Evolutionary conservation across 1,140 invertebrate genomes (phyloP).

Genomic region (Nasonia longicornis): DNA sequence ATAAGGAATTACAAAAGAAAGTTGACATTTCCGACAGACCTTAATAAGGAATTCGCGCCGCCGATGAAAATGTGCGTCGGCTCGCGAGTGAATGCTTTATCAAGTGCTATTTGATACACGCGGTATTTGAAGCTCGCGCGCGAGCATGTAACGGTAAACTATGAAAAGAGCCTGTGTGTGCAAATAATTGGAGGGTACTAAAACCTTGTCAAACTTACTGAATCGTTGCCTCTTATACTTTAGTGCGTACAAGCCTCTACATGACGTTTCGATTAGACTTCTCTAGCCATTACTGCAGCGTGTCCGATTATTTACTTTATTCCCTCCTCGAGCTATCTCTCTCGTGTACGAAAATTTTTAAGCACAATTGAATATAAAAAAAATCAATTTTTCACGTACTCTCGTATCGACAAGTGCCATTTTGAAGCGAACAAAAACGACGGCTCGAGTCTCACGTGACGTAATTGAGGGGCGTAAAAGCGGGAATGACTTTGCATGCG

Average conservation of each 20-base stretch:
- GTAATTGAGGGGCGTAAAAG: slow-evolving; percentile 23
- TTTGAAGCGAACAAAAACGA: too few relatives aligned
- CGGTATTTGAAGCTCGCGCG: too few relatives aligned
- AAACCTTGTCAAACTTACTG: slow-evolving; percentile 1
- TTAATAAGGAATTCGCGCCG: neutral
- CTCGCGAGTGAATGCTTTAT: neutral
- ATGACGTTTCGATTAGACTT: neutral
- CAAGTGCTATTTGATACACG: neutral
- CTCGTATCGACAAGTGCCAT: too few relatives aligned
- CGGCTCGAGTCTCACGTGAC: neutral
- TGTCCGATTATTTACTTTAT: too few relatives aligned
- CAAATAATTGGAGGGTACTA: neutral
- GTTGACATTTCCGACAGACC: neutral
- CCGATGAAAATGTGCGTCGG: neutral
- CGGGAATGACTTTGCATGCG: slow-evolving; percentile 12
- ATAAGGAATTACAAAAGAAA: slow-evolving; percentile 2
- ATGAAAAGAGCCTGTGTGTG: neutral
- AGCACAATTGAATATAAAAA: too few relatives aligned
- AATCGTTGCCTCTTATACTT: too few relatives aligned
- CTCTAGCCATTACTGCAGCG: neutral
- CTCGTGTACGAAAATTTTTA: too few relatives aligned
- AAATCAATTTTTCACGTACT: too few relatives aligned
- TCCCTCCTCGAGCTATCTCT: too few relatives aligned
- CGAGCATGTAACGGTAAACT: too few relatives aligned
- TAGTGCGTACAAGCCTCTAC: neutral